Evolutionary conservation across 2,113 vertebrate genomes (phyloP), one percentile per base, ranked within the genome.

Genomic region (Vulpes vulpes): DNA sequence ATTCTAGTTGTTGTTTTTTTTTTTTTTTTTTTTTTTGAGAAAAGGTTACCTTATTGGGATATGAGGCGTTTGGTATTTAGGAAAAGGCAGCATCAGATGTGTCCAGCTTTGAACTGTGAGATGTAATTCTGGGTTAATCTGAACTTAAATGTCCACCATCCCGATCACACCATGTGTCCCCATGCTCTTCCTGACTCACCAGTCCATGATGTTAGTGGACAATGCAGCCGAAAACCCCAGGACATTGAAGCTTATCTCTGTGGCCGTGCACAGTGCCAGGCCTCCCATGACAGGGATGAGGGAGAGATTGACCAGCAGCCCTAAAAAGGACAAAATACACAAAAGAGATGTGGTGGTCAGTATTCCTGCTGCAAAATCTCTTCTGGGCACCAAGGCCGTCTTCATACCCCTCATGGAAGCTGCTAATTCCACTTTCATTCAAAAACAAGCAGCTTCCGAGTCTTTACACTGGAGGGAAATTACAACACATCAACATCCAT

Each of bases 201-300:
- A 99, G 99, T 99, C 99, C 99, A 99, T 99, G 98, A 99, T 99
- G 97, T 99, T 99, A 95, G 99, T 99, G 85, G 99, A 99, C 53
- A 99, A 98, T 0, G 99, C 99, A 1, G 99, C 99, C 0, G 99
- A 99, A 96, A 99, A 99, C 6, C 99, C 99, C 8, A 99, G 98
- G 94, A 99, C 95, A 97, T 99, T 99, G 98, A 99, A 99, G 96
- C 99, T 99, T 94, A 99, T 95, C 97, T 99, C 99, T 0, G 99
- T 99, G 35, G 99, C 99, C 0, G 99, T 99, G 98, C 99, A 99
- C 14, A 99, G 98, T 0, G 99, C 99, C 53, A 99, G 98, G 9
- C 99, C 99, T 0, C 98, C 99, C 99, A 99, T 99, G 69, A 99
- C 99, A 0, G 99, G 99, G 57, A 99, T 97, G 35, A 99, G 99